These are phyloP conservation scores for Notothenia coriiceps DNA, from an alignment of 2,113 vertebrate species.

Conservation along the genomic window DNA sequence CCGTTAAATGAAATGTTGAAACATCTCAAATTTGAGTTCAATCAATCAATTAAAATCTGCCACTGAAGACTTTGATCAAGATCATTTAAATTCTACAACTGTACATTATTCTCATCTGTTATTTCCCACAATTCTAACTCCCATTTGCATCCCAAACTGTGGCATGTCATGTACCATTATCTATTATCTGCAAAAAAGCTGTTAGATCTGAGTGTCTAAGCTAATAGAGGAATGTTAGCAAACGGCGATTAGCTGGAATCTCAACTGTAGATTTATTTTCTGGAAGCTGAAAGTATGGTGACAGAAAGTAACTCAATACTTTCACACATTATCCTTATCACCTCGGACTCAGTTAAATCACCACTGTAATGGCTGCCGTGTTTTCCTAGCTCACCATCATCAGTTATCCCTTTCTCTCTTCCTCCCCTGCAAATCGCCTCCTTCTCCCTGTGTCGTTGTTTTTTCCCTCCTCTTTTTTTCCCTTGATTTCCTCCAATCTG, in stretches of 20 bases:
- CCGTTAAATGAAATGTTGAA: neutral
- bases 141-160: neutral
- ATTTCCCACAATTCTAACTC: neutral
- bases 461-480: conserved; percentile 30
- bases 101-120: neutral
- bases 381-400: conserved; percentile 62
- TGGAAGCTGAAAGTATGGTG: conserved; percentile 38
- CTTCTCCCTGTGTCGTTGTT: conserved; percentile 18
- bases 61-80: neutral
- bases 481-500: conserved; percentile 71
- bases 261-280: conserved; percentile 59
- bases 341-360: conserved; percentile 64
- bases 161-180: neutral
- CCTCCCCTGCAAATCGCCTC: conserved; percentile 19
- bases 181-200: conserved; percentile 14
- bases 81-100: too few relatives aligned
- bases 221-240: conserved; percentile 31
- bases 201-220: conserved; percentile 2
- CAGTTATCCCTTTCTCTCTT: conserved; percentile 48
- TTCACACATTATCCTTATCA: conserved; percentile 73
- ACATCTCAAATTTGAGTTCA: neutral
- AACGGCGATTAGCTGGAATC: conserved; percentile 39
- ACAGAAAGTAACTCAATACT: conserved; percentile 66
- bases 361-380: conserved; percentile 61
- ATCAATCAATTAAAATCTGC: neutral